Evolutionary conservation across 2,113 vertebrate genomes (phyloP).

Genomic region (Butorides virescens): DNA sequence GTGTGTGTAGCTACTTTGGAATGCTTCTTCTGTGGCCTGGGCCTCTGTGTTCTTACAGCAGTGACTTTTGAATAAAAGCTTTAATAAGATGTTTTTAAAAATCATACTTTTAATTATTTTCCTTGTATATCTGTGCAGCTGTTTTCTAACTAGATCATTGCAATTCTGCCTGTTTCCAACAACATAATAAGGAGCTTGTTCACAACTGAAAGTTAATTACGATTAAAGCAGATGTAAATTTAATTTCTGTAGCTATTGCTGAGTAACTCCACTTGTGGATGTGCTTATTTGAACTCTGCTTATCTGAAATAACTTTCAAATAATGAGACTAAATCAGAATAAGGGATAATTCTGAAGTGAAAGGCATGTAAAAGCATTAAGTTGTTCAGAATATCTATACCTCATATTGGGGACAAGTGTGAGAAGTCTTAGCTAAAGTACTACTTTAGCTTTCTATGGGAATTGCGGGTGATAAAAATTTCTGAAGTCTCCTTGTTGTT

Average conservation of each 20-base stretch:
- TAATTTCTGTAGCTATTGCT: conserved; percentile 4
- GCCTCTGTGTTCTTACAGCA: background rate
- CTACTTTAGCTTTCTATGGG: background rate
- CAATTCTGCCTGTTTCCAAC: background rate
- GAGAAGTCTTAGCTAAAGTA: background rate
- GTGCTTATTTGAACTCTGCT: background rate
- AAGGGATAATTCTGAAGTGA: background rate
- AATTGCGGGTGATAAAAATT: background rate
- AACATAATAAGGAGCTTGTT: background rate
- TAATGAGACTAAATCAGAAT: background rate
- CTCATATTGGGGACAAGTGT: background rate
- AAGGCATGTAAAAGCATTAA: background rate
- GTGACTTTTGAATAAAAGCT: background rate
- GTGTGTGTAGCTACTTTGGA: background rate
- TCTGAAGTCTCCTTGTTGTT: background rate
- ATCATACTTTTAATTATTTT: background rate
- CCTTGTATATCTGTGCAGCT: background rate
- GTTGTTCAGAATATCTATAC: background rate
- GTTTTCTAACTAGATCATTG: background rate
- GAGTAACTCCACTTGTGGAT: background rate
- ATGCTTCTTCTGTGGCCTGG: background rate
- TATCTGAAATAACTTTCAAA: conserved; percentile 4
- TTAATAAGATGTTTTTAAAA: background rate
- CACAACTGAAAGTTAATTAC: conserved; percentile 10
- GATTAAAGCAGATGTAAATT: conserved; percentile 11